Percentiles rank a stretch among this genome's conserved stretches.
phyloP scores from a whole-genome alignment of 2,888 invertebrate species.

The Cephonodes hylas region DNA sequence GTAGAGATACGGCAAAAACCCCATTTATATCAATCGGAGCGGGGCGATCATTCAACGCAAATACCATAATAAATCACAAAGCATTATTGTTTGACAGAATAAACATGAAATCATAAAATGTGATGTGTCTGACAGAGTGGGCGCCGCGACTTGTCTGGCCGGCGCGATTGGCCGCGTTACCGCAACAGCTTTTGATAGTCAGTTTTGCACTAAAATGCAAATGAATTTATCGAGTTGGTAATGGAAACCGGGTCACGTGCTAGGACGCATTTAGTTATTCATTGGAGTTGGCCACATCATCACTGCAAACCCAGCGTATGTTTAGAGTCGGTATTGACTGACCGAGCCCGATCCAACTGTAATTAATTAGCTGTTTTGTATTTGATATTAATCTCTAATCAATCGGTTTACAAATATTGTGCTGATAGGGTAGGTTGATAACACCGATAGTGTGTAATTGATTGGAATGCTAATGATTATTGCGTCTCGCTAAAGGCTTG shows the following conservation, averaged over 20 bases:
- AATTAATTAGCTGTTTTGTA: slow-evolving; percentile 16
- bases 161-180: slow-evolving; percentile 32
- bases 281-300: slow-evolving; percentile 47
- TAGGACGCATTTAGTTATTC: slow-evolving; percentile 53
- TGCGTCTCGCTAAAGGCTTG: too few relatives aligned
- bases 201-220: slow-evolving; percentile 51
- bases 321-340: slow-evolving; percentile 31
- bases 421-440: too few relatives aligned
- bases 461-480: too few relatives aligned
- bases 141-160: not conserved
- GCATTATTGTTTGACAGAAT: not conserved
- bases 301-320: slow-evolving; percentile 27
- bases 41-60: too few relatives aligned
- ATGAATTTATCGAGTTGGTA: slow-evolving; percentile 49
- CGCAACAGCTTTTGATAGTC: slow-evolving; percentile 26
- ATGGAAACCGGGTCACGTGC: slow-evolving; percentile 46
- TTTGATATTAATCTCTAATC: slow-evolving; percentile 17
- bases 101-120: not conserved
- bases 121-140: not conserved
- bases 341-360: slow-evolving; percentile 16
- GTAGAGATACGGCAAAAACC: too few relatives aligned
- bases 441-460: too few relatives aligned
- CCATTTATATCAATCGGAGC: too few relatives aligned
- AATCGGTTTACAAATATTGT: slow-evolving; percentile 10
- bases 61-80: too few relatives aligned